Percentiles rank a stretch among this genome's conserved stretches.
These are phyloP conservation scores for Periphyllus acericola DNA, from an alignment of 2,888 invertebrate species.

Conservation along the genomic window DNA sequence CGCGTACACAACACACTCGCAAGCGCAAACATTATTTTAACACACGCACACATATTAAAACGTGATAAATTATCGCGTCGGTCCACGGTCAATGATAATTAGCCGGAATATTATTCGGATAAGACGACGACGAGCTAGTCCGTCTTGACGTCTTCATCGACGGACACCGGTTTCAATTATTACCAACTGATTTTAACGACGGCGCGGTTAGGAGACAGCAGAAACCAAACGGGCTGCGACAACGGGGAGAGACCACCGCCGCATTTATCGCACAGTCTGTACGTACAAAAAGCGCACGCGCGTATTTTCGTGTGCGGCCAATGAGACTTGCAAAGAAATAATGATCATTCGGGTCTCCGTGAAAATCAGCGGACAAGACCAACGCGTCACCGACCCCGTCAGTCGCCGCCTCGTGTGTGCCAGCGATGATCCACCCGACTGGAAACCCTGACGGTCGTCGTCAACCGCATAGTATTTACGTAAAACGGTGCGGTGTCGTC, in stretches of 20 bases:
- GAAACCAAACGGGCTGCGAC: not conserved
- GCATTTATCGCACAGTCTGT: not conserved
- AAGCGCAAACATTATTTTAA: too few relatives aligned
- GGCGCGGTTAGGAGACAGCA: not conserved
- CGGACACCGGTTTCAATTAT: slow-evolving; percentile 1
- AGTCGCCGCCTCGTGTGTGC: not conserved
- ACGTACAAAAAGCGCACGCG: not conserved
- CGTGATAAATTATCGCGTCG: not conserved
- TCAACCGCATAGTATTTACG: not conserved
- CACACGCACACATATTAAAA: not conserved
- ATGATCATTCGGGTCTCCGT: slow-evolving; percentile 8
- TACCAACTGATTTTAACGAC: not conserved
- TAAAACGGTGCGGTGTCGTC: not conserved
- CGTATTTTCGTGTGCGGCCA: not conserved
- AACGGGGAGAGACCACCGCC: not conserved
- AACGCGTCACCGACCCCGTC: not conserved
- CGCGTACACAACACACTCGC: too few relatives aligned
- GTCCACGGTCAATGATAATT: not conserved
- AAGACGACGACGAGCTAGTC: not conserved
- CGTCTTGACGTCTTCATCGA: slow-evolving; percentile 19
- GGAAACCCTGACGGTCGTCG: not conserved
- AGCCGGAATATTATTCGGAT: not conserved
- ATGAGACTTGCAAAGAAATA: slow-evolving; percentile 3
- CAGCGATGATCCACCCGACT: slow-evolving; percentile 8
- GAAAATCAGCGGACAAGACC: not conserved